Percentiles rank a stretch among this genome's conserved stretches.
These are phyloP conservation scores for Tetragnatha versicolor DNA, from an alignment of 1,140 invertebrate species.

Conservation along the genomic window DNA sequence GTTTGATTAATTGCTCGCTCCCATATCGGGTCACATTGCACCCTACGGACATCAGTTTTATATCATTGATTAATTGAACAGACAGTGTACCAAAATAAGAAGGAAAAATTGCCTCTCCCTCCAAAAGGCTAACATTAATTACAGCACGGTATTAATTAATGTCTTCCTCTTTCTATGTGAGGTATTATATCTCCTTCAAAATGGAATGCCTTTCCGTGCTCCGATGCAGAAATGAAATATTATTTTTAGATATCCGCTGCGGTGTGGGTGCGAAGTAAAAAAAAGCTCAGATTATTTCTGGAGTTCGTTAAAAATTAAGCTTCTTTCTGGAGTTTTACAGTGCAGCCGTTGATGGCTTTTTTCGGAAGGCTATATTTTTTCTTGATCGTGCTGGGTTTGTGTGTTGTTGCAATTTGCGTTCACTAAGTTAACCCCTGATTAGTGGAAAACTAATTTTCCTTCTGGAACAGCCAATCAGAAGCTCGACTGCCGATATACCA, in stretches of 20 bases:
- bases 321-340: slow-evolving; percentile 11
- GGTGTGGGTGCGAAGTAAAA: background rate
- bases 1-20: background rate
- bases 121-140: background rate
- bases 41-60: background rate
- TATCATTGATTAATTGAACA: slow-evolving; percentile 7
- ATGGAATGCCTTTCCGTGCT: background rate
- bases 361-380: background rate
- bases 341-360: background rate
- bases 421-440: too few relatives aligned
- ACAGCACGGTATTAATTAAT: slow-evolving; percentile 21
- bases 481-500: too few relatives aligned
- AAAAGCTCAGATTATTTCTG: background rate
- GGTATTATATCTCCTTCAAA: slow-evolving; percentile 14
- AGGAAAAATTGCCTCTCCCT: too few relatives aligned
- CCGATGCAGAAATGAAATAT: slow-evolving; percentile 13
- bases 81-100: too few relatives aligned
- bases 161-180: background rate
- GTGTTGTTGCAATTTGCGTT: too few relatives aligned
- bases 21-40: background rate
- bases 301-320: slow-evolving; percentile 25
- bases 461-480: too few relatives aligned
- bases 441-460: too few relatives aligned
- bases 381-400: background rate
- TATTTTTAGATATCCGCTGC: slow-evolving; percentile 28